These are phyloP conservation scores for Drosophila colorata DNA, from an alignment of 2,888 invertebrate genomes.

Conservation along the genomic window DNA sequence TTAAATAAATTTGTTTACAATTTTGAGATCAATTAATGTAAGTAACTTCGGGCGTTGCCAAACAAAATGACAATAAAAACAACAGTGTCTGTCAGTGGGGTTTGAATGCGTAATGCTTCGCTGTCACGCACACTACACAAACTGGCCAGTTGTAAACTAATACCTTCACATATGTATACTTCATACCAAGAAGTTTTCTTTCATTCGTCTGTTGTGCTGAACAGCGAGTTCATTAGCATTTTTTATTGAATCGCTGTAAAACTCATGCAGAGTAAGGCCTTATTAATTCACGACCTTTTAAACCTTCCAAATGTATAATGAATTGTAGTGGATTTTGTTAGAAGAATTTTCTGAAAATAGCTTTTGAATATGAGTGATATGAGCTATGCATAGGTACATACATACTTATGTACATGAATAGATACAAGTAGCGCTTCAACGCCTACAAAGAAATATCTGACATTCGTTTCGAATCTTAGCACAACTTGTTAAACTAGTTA, in stretches of 20 bases:
- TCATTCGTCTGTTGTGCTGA: constrained; percentile 17
- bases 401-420: constrained; percentile 11
- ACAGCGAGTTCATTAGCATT: constrained; percentile 50
- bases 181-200: constrained; percentile 19
- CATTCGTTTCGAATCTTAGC: constrained; percentile 39
- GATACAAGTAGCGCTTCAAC: constrained; percentile 29
- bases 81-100: constrained; percentile 13
- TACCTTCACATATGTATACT: constrained; percentile 4
- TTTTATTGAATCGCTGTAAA: constrained; percentile 18
- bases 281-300: neutral
- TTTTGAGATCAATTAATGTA: constrained; percentile 2
- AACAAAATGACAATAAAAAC: constrained; percentile 28
- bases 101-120: constrained; percentile 28
- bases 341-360: neutral
- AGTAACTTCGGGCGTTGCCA: constrained; percentile 45
- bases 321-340: neutral
- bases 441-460: constrained; percentile 55
- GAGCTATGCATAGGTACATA: neutral
- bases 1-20: constrained; percentile 15
- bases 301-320: neutral
- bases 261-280: constrained; percentile 14
- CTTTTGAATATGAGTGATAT: neutral
- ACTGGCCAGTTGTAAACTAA: constrained; percentile 8
- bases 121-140: constrained; percentile 31
- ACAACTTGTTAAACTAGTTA: constrained; percentile 71